Evolutionary conservation across 2,888 invertebrate species (phyloP).

Genomic region (Ichneumoninae sp.): DNA sequence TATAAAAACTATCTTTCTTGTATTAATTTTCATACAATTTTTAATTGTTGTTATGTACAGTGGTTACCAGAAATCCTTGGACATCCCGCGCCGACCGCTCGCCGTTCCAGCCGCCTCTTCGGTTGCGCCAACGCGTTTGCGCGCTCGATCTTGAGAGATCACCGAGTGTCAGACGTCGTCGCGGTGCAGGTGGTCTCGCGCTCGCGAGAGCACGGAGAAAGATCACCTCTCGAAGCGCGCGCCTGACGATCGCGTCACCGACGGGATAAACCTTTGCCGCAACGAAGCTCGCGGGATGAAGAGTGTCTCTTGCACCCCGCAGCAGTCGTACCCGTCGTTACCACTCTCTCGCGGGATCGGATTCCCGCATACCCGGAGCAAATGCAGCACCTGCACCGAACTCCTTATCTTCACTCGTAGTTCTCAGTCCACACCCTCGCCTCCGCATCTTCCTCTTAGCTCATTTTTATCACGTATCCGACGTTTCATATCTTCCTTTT

Average conservation of each 20-base stretch:
- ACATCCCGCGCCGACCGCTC: not conserved
- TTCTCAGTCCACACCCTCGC: conserved; percentile 41
- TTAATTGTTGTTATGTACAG: not conserved
- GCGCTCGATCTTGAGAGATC: conserved; percentile 54
- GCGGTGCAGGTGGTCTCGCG: conserved; percentile 58
- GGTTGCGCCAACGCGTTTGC: conserved; percentile 56
- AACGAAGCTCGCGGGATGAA: conserved; percentile 44
- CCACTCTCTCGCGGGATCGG: conserved; percentile 45
- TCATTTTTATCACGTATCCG: conserved; percentile 62
- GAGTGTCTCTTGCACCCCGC: conserved; percentile 19
- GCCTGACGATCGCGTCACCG: conserved; percentile 56
- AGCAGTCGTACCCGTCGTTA: conserved; percentile 27
- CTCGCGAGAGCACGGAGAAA: conserved; percentile 23
- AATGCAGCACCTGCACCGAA: conserved; percentile 58
- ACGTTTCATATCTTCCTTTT: conserved; percentile 39
- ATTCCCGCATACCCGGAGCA: conserved; percentile 50
- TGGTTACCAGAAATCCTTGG: not conserved
- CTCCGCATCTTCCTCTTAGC: conserved; percentile 36
- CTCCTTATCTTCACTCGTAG: conserved; percentile 54
- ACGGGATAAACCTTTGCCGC: conserved; percentile 56
- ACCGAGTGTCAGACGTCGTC: conserved; percentile 47
- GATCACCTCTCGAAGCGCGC: conserved; percentile 34
- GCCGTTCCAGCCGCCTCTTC: conserved; percentile 20
- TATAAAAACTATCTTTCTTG: not conserved
- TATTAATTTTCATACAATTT: not conserved